These are phyloP conservation scores for Solenopsis invicta DNA, from an alignment of 1,140 invertebrate species.

Conservation along the genomic window DNA sequence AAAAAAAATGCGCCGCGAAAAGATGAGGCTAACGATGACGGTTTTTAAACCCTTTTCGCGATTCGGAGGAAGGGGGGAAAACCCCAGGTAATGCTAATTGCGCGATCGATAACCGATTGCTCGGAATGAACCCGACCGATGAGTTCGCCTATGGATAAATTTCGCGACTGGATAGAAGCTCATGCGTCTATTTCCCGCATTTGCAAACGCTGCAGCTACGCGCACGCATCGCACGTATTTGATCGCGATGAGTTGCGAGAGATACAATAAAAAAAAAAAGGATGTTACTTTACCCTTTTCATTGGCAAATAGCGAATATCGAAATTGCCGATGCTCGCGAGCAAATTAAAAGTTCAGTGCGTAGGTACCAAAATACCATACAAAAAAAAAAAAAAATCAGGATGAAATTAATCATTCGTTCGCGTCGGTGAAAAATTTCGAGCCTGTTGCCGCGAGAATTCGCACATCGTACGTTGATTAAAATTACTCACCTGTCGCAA, in stretches of 20 bases:
- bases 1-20: background rate
- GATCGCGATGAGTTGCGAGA: constrained; percentile 46
- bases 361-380: constrained; percentile 30
- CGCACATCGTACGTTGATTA: constrained; percentile 34
- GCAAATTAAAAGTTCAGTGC: constrained; percentile 51
- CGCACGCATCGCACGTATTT: constrained; percentile 20
- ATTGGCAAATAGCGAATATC: constrained; percentile 56
- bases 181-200: background rate
- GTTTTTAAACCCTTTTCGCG: constrained; percentile 34
- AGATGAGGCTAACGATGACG: constrained; percentile 44
- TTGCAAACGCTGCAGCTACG: background rate
- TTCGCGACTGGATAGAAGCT: background rate
- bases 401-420: constrained; percentile 50
- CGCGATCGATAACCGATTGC: constrained; percentile 37
- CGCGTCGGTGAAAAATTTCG: constrained; percentile 49
- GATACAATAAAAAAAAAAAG: constrained; percentile 39
- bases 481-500: constrained; percentile 31
- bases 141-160: background rate
- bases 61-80: background rate
- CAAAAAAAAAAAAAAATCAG: constrained; percentile 41
- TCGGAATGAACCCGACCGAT: constrained; percentile 41
- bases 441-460: constrained; percentile 47
- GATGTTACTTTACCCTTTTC: constrained; percentile 56
- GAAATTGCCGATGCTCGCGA: constrained; percentile 57
- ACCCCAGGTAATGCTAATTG: constrained; percentile 42